Evolutionary conservation across 2,797 vertebrate genomes (phyloP).

Genomic region (Paguma larvata): DNA sequence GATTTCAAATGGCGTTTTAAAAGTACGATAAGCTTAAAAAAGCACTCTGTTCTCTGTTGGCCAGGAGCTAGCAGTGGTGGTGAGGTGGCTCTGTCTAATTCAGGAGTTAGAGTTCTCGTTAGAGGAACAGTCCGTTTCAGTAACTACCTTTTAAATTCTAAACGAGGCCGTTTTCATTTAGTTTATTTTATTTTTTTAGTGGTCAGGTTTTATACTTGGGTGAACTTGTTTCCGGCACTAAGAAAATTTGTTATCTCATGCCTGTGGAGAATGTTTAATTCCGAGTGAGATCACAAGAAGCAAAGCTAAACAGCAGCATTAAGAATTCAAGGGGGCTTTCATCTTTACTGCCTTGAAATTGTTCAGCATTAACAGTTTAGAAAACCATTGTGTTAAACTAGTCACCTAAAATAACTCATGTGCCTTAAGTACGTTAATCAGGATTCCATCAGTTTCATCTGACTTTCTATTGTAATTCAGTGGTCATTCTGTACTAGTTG

Average conservation of each 20-base stretch:
- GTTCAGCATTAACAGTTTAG: conserved; percentile 40
- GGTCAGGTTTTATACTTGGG: conserved; percentile 24
- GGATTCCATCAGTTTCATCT: conserved; percentile 55
- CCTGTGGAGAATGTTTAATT: conserved; percentile 34
- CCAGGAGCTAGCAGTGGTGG: background rate
- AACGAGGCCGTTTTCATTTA: background rate
- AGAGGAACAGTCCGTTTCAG: background rate
- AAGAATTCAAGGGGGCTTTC: conserved; percentile 38
- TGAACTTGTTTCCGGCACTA: conserved; percentile 65
- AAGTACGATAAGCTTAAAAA: background rate
- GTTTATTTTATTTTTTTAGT: background rate
- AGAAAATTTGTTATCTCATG: conserved; percentile 39
- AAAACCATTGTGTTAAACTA: conserved; percentile 42
- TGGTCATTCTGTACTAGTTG: conserved; percentile 47
- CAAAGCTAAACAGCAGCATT: background rate
- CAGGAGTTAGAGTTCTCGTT: background rate
- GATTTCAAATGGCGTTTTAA: conserved; percentile 35
- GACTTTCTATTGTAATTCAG: conserved; percentile 29
- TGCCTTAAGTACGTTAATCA: background rate
- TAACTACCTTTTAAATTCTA: conserved; percentile 51
- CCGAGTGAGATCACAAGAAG: conserved; percentile 54
- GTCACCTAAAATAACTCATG: conserved; percentile 20
- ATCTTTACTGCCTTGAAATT: conserved; percentile 59
- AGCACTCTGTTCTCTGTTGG: background rate
- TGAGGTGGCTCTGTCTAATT: background rate